Conservation (phyloP, 2,797 vertebrate species). For the Corythornis leucogaster region DNA sequence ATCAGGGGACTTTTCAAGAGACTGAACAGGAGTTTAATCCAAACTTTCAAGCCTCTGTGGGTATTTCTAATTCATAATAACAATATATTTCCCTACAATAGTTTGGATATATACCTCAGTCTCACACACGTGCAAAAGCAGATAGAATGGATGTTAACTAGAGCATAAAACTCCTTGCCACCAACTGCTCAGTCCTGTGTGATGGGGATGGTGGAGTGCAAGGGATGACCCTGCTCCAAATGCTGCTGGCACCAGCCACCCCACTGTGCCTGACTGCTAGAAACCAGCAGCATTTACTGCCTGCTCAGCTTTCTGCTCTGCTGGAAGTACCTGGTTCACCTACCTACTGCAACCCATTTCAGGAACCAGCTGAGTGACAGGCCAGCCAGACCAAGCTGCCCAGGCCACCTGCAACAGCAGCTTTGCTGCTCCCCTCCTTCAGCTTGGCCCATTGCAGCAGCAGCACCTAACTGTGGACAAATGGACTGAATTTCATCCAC, state of each 20-base stretch:
- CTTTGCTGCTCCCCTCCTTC: background rate
- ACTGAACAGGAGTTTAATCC: background rate
- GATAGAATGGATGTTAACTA: background rate
- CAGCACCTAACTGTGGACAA: rapidly evolving
- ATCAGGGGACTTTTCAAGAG: background rate
- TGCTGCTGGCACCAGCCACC: background rate
- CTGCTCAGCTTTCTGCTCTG: background rate
- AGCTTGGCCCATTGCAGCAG: background rate
- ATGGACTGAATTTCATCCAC: background rate
- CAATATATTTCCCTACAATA: background rate
- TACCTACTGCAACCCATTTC: background rate
- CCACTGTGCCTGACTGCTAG: background rate
- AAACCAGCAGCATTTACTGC: rapidly evolving
- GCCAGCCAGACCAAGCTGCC: background rate
- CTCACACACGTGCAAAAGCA: background rate
- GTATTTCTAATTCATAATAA: background rate
- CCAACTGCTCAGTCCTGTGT: background rate
- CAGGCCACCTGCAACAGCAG: background rate
- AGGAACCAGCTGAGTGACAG: background rate
- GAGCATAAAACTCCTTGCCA: background rate
- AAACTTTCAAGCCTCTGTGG: background rate
- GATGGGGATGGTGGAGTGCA: rapidly evolving
- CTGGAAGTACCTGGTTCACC: background rate
- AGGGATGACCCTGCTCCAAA: background rate
- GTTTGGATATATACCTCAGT: background rate